Conservation (phyloP, 2,888 invertebrate genomes). For the Neelides folsomi region DNA sequence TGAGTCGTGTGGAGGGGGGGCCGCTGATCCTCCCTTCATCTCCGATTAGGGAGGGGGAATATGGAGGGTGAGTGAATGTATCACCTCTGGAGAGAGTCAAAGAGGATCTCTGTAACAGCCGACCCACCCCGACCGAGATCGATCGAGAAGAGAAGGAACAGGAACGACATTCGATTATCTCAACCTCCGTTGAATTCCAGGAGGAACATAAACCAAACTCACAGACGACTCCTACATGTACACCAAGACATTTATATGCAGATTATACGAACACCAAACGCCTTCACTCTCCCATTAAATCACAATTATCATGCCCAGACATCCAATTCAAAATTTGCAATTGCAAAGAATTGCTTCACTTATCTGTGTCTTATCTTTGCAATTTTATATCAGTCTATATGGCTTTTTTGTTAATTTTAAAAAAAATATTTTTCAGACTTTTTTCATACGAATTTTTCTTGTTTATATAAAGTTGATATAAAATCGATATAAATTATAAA, state of each 20-base stretch:
- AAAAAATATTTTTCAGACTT: no score
- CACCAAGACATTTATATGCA: conserved; percentile 14
- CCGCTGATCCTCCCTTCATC: not conserved
- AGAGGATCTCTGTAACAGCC: not conserved
- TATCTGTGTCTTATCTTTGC: no score
- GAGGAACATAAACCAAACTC: conserved; percentile 5
- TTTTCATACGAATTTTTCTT: no score
- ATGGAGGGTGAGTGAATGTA: no score
- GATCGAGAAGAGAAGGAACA: conserved; percentile 13
- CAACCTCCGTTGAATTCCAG: conserved; percentile 12
- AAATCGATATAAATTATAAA: no score
- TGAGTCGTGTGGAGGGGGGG: not conserved
- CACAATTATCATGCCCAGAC: no score
- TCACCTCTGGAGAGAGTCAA: not conserved
- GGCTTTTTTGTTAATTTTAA: no score
- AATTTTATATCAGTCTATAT: no score
- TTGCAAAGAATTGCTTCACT: no score
- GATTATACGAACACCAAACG: conserved; percentile 10
- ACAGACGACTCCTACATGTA: not conserved
- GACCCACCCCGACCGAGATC: not conserved
- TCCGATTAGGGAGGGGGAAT: not conserved
- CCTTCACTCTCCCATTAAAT: conserved; percentile 1
- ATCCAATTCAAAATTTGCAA: no score
- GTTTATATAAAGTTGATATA: no score
- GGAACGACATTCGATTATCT: conserved; percentile 32